These are phyloP conservation scores for Apocheima hispidaria DNA, from an alignment of 2,888 invertebrate genomes.

Conservation along the genomic window DNA sequence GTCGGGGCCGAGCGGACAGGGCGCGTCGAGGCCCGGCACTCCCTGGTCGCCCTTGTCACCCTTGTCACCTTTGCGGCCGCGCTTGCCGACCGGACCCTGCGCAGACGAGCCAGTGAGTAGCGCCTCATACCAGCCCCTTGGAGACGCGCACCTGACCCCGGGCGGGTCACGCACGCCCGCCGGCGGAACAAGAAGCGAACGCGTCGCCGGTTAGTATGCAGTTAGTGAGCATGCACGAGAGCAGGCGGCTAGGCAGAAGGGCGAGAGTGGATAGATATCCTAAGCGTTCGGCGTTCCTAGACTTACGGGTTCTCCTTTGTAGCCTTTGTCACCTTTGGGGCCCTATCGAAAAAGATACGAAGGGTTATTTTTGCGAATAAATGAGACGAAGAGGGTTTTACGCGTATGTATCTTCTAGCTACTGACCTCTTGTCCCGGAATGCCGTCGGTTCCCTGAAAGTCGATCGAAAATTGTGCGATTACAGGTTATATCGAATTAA, in stretches of 20 bases:
- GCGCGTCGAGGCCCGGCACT: constrained; percentile 98
- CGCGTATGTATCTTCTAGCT: constrained; percentile 13
- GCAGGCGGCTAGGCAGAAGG: constrained; percentile 37
- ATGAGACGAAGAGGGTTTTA: neutral
- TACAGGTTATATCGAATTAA: constrained; percentile 8
- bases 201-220: constrained; percentile 22
- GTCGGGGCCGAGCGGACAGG: constrained; percentile 98
- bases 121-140: neutral
- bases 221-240: constrained; percentile 45
- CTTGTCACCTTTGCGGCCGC: constrained; percentile 96
- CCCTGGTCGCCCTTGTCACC: constrained; percentile 98
- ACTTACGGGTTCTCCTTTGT: constrained; percentile 94
- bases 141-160: neutral
- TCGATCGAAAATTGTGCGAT: constrained; percentile 30
- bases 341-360: constrained; percentile 90
- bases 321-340: constrained; percentile 95
- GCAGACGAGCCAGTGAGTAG: constrained; percentile 31
- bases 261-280: constrained; percentile 23
- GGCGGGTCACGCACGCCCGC: neutral
- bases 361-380: constrained; percentile 25
- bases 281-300: constrained; percentile 30
- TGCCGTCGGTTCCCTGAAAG: constrained; percentile 96
- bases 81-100: constrained; percentile 95
- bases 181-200: neutral
- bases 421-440: constrained; percentile 95